These are phyloP conservation scores for Diarsia rubi DNA, from an alignment of 2,888 invertebrate genomes.

Conservation along the genomic window DNA sequence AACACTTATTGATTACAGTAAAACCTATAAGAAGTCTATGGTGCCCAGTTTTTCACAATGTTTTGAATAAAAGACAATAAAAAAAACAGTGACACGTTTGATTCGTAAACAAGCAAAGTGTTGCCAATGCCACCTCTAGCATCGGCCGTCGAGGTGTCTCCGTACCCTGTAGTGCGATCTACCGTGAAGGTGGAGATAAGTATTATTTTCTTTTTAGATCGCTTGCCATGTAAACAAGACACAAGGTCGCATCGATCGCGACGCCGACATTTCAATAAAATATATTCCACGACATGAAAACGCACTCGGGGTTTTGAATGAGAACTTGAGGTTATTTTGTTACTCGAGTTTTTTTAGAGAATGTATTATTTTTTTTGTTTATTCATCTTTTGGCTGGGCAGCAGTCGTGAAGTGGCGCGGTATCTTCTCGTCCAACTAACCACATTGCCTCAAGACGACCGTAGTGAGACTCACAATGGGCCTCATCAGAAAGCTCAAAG, in stretches of 20 bases:
- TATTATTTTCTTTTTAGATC: constrained; percentile 35
- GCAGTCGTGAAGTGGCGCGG: too few species aligned
- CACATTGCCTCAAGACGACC: too few species aligned
- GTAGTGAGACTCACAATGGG: too few species aligned
- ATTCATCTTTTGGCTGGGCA: too few species aligned
- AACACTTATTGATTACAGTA: too few species aligned
- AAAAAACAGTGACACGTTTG: background rate
- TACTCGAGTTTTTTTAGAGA: background rate
- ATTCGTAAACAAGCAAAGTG: too few species aligned
- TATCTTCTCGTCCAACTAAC: too few species aligned
- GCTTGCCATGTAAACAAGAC: constrained; percentile 39
- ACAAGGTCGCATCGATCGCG: constrained; percentile 27
- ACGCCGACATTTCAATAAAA: constrained; percentile 48
- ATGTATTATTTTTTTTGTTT: too few species aligned
- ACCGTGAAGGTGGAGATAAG: constrained; percentile 52
- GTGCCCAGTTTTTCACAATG: background rate
- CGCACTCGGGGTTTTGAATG: constrained; percentile 37
- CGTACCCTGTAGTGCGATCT: constrained; percentile 27
- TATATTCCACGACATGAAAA: constrained; percentile 44
- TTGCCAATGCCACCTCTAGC: background rate
- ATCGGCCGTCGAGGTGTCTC: background rate
- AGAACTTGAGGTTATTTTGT: constrained; percentile 14
- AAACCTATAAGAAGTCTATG: too few species aligned
- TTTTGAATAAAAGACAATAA: background rate
- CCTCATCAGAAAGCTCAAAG: too few species aligned